These are phyloP conservation scores for Chrysolina americana DNA, from an alignment of 2,888 invertebrate species.

Conservation along the genomic window DNA sequence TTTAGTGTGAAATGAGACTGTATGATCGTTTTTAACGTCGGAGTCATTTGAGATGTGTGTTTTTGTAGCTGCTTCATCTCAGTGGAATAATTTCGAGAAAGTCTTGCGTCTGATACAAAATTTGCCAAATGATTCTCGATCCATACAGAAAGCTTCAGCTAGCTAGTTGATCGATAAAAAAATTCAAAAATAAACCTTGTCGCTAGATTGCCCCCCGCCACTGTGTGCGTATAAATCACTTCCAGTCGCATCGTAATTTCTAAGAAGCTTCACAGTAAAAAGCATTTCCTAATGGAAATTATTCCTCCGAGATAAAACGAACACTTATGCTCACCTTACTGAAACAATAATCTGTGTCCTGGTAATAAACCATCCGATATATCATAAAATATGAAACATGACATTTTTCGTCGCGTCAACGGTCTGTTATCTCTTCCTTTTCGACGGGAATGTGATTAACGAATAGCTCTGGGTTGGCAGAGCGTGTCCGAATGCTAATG, in stretches of 20 bases:
- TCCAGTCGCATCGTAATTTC: background rate
- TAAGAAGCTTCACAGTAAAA: background rate
- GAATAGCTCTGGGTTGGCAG: constrained; percentile 19
- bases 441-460: constrained; percentile 20
- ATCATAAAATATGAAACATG: constrained; percentile 10
- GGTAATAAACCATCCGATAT: constrained; percentile 1
- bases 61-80: background rate
- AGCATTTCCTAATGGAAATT: constrained; percentile 1
- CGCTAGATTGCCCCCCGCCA: background rate
- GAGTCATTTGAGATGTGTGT: background rate
- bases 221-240: background rate
- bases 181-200: background rate
- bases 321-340: background rate
- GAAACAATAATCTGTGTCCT: background rate
- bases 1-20: constrained; percentile 5
- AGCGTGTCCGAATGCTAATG: constrained; percentile 29
- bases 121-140: too few relatives aligned
- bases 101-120: too few relatives aligned
- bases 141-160: too few relatives aligned
- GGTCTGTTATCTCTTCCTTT: constrained; percentile 24
- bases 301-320: background rate
- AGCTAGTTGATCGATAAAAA: too few relatives aligned
- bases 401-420: background rate
- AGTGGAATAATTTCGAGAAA: background rate
- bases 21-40: constrained; percentile 1